Evolutionary conservation across 2,888 invertebrate species (phyloP).

Genomic region (Hirtodrosophila trivittata): DNA sequence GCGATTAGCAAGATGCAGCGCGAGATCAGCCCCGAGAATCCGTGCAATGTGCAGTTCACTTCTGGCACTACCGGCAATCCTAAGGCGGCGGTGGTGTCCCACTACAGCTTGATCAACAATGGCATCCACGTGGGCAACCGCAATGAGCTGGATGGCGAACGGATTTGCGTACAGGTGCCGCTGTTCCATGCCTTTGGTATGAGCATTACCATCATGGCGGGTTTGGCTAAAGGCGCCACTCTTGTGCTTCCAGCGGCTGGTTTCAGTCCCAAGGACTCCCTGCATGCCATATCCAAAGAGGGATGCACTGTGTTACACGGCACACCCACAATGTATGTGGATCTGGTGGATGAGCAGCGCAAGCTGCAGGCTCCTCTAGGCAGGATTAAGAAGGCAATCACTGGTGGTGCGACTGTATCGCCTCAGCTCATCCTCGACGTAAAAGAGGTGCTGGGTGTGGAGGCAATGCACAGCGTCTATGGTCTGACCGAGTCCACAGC

Average conservation of each 20-base stretch:
- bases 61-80: constrained; percentile 92
- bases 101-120: constrained; percentile 91
- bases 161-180: constrained; percentile 88
- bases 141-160: constrained; percentile 83
- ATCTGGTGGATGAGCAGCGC: constrained; percentile 86
- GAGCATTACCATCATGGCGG: constrained; percentile 86
- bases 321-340: constrained; percentile 94
- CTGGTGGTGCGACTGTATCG: constrained; percentile 90
- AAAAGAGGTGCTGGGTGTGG: constrained; percentile 83
- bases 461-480: constrained; percentile 85
- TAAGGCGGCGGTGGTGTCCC: constrained; percentile 90
- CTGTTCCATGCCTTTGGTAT: constrained; percentile 93
- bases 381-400: constrained; percentile 85
- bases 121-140: constrained; percentile 87
- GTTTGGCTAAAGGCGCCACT: constrained; percentile 86
- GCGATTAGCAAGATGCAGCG: constrained; percentile 83
- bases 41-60: constrained; percentile 92
- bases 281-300: constrained; percentile 88
- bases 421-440: constrained; percentile 86
- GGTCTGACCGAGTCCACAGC: constrained; percentile 87
- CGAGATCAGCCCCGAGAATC: constrained; percentile 87
- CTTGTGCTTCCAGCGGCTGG: constrained; percentile 86
- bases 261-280: constrained; percentile 87
- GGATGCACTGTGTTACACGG: constrained; percentile 90
- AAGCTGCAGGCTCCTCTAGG: constrained; percentile 84